Evolutionary conservation across 2,888 invertebrate species (phyloP).

Genomic region (Phyllotreta cruciferae): DNA sequence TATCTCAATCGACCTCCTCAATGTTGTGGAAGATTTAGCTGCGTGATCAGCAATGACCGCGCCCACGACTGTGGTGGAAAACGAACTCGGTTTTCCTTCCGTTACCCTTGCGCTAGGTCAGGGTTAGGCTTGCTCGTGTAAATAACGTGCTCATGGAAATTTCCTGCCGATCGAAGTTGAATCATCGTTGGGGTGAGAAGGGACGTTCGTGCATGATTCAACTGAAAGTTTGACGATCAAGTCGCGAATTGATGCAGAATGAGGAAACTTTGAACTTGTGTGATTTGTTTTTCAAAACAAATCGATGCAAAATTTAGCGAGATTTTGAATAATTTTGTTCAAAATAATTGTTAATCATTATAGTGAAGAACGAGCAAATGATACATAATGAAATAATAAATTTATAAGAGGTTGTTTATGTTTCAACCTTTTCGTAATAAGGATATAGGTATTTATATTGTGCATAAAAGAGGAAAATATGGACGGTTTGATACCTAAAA

Average conservation of each 20-base stretch:
- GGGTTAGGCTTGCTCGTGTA: constrained; percentile 1
- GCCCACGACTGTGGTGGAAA: neutral
- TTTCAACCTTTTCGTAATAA: too few relatives aligned
- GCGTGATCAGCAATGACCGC: constrained; percentile 11
- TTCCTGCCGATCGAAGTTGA: constrained; percentile 2
- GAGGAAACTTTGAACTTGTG: too few relatives aligned
- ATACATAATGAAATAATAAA: too few relatives aligned
- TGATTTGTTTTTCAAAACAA: too few relatives aligned
- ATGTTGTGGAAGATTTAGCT: constrained; percentile 3
- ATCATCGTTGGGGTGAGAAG: constrained; percentile 3
- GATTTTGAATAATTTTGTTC: too few relatives aligned
- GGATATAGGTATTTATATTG: too few relatives aligned
- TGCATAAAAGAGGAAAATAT: neutral
- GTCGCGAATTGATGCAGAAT: too few relatives aligned
- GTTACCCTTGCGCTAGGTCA: constrained; percentile 11
- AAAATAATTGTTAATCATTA: too few relatives aligned
- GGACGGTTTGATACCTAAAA: neutral
- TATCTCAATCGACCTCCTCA: neutral
- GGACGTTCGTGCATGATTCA: constrained; percentile 1
- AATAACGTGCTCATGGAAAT: constrained; percentile 3
- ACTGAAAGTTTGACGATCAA: neutral
- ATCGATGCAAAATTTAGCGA: too few relatives aligned
- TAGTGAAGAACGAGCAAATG: too few relatives aligned
- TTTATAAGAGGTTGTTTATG: too few relatives aligned
- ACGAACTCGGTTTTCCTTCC: neutral